Conservation (phyloP, 2,888 invertebrate species). For the Noctua fimbriata region DNA sequence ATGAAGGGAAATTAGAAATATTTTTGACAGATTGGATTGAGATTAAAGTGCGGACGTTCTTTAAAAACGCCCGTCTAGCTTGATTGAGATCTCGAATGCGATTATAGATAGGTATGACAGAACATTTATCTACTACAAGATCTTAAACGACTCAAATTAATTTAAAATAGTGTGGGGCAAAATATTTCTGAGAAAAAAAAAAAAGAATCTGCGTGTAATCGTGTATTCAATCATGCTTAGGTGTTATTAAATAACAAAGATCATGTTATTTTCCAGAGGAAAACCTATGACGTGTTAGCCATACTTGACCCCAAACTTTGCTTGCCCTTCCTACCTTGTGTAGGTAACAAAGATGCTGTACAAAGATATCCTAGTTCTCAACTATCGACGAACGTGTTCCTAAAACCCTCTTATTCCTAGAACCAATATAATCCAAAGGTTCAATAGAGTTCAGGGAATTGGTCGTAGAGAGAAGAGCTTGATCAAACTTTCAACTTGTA, state of each 20-base stretch:
- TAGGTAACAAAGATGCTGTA: neutral
- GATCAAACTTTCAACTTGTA: constrained; percentile 41
- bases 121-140: neutral
- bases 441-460: constrained; percentile 14
- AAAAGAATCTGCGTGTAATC: neutral
- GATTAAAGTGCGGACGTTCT: neutral
- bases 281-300: neutral
- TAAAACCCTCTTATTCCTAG: constrained; percentile 8
- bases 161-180: neutral
- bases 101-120: neutral
- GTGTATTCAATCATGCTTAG: neutral
- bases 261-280: neutral
- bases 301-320: neutral
- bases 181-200: too few species aligned
- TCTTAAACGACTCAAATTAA: neutral
- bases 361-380: constrained; percentile 1
- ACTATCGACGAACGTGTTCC: neutral
- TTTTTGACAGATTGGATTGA: neutral
- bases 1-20: neutral
- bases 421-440: constrained; percentile 19
- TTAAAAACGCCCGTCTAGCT: neutral
- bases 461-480: neutral
- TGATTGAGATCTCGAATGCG: neutral
- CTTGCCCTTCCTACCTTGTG: neutral
- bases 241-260: neutral